Conservation (phyloP, 2,888 invertebrate species). For the Himalopsyche kuldschensis region DNA sequence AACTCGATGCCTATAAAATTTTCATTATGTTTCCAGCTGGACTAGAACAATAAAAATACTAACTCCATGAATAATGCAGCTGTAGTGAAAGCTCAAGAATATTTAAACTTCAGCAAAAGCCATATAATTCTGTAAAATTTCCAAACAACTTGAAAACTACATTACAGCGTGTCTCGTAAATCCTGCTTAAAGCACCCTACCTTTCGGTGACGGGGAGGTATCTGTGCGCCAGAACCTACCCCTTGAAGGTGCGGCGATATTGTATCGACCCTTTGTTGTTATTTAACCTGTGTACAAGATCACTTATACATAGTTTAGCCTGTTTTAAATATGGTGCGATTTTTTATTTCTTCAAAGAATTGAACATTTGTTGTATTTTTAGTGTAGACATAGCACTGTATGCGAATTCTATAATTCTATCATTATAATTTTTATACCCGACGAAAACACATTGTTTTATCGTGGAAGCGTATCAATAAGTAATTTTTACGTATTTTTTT, state of each 20-base stretch:
- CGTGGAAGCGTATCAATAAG: no score
- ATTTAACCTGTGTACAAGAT: neutral
- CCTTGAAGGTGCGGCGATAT: neutral
- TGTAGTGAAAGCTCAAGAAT: neutral
- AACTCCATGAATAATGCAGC: neutral
- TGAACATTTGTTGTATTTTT: no score
- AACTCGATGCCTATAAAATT: neutral
- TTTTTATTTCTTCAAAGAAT: no score
- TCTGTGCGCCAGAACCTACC: neutral
- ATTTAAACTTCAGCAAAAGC: neutral
- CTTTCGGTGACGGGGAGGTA: neutral
- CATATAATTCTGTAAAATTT: slow-evolving; percentile 28
- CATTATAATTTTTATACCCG: no score
- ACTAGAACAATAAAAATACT: neutral
- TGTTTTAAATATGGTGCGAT: neutral
- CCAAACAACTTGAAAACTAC: slow-evolving; percentile 37
- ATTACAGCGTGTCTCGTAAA: slow-evolving; percentile 38
- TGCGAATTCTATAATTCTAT: no score
- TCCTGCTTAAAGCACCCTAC: slow-evolving; percentile 27
- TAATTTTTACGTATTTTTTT: no score
- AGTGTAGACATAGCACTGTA: no score
- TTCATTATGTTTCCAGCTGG: neutral
- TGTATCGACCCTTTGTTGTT: neutral
- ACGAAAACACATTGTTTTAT: no score
- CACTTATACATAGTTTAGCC: neutral